Evolutionary conservation across 2,888 invertebrate species (phyloP).

Genomic region (Lymantria monacha): DNA sequence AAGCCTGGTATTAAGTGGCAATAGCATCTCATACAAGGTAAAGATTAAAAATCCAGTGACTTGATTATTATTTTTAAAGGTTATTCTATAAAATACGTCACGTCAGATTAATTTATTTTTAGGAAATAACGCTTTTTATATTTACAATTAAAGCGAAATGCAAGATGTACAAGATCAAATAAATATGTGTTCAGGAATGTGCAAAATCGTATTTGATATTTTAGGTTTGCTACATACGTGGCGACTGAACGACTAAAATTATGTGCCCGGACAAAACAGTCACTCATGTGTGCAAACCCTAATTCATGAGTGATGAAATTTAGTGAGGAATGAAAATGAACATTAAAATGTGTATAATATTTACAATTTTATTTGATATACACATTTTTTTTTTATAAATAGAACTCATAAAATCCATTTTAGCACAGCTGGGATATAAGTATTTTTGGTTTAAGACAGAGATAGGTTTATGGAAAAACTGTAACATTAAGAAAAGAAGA

Average conservation of each 20-base stretch:
- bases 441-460: too few relatives aligned
- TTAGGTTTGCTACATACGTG: slow-evolving; percentile 6
- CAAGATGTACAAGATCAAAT: slow-evolving; percentile 11
- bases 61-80: background rate
- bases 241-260: background rate
- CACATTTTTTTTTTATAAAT: background rate
- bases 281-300: background rate
- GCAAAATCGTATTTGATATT: slow-evolving; percentile 29
- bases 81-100: background rate
- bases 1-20: too few relatives aligned
- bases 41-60: too few relatives aligned
- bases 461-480: background rate
- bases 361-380: slow-evolving; percentile 28
- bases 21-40: too few relatives aligned
- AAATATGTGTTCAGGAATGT: slow-evolving; percentile 33
- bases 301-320: background rate
- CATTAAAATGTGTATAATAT: slow-evolving; percentile 11
- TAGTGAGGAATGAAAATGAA: background rate
- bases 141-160: slow-evolving; percentile 24
- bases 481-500: too few relatives aligned
- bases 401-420: too few relatives aligned
- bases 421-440: too few relatives aligned
- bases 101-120: slow-evolving; percentile 6
- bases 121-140: slow-evolving; percentile 9
- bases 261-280: background rate